These are phyloP conservation scores for Mythimna impura DNA, from an alignment of 2,888 invertebrate species.

Conservation along the genomic window DNA sequence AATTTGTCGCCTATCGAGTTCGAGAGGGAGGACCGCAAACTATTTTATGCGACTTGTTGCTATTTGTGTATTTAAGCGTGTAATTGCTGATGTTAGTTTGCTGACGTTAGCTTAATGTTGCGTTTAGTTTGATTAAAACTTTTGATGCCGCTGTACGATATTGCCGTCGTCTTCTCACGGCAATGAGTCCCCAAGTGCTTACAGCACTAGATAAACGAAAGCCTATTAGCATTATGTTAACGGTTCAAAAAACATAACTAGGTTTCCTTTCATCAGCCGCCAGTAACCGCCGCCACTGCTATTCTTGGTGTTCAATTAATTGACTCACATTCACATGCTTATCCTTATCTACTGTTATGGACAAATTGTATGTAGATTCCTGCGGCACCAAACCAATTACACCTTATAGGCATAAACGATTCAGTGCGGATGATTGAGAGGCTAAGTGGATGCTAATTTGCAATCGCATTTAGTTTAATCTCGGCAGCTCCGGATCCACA, in stretches of 20 bases:
- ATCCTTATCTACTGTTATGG: constrained; percentile 21
- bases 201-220: constrained; percentile 14
- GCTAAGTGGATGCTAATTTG: constrained; percentile 17
- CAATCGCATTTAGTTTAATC: constrained; percentile 13
- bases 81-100: background rate
- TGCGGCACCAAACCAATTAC: constrained; percentile 33
- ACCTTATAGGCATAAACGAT: constrained; percentile 17
- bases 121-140: background rate
- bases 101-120: background rate
- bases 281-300: constrained; percentile 1
- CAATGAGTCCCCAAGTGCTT: background rate
- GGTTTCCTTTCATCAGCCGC: constrained; percentile 30
- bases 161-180: background rate
- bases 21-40: background rate
- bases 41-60: constrained; percentile 3
- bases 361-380: constrained; percentile 46
- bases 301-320: constrained; percentile 15
- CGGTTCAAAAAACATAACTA: background rate
- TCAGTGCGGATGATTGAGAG: constrained; percentile 12
- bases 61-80: background rate
- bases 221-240: constrained; percentile 33
- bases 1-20: constrained; percentile 28
- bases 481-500: background rate
- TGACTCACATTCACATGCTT: background rate
- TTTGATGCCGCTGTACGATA: background rate